phyloP scores from a whole-genome alignment of 1,140 invertebrate genomes.

The Calosoma granatense region DNA sequence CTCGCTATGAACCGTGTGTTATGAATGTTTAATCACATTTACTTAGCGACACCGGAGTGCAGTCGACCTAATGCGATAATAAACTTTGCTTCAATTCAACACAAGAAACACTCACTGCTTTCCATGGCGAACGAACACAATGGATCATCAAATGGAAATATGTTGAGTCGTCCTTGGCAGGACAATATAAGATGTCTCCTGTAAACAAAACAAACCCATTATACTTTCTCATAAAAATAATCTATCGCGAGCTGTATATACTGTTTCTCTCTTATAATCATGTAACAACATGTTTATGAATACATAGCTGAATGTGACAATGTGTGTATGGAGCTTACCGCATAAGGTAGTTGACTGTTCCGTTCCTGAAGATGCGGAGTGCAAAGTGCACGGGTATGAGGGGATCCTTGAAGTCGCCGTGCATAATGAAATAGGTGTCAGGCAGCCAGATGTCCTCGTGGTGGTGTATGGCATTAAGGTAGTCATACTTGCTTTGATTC shows the following conservation, averaged over 20 bases:
- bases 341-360: slow-evolving; percentile 87
- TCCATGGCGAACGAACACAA: slow-evolving; percentile 89
- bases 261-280: no score
- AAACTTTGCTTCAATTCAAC: no score
- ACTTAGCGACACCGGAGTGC: no score
- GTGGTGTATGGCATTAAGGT: slow-evolving; percentile 83
- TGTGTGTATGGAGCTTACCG: no score
- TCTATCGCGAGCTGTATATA: not conserved
- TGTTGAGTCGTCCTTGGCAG: slow-evolving; percentile 84
- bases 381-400: slow-evolving; percentile 85
- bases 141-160: slow-evolving; percentile 92
- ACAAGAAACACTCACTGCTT: slow-evolving; percentile 79
- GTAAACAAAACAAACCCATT: slow-evolving; percentile 32
- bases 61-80: no score
- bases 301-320: no score
- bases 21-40: no score
- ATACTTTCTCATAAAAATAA: not conserved
- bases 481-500: slow-evolving; percentile 74
- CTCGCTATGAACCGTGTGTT: no score
- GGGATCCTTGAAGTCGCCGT: slow-evolving; percentile 87
- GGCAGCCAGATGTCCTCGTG: slow-evolving; percentile 84
- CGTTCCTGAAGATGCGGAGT: slow-evolving; percentile 79
- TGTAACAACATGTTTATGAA: not conserved
- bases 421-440: slow-evolving; percentile 92
- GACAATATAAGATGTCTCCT: slow-evolving; percentile 82